Percentiles rank a stretch among this genome's conserved stretches.
Evolutionary conservation across 2,797 vertebrate genomes (phyloP).

Genomic region (Echeneis naucrates): DNA sequence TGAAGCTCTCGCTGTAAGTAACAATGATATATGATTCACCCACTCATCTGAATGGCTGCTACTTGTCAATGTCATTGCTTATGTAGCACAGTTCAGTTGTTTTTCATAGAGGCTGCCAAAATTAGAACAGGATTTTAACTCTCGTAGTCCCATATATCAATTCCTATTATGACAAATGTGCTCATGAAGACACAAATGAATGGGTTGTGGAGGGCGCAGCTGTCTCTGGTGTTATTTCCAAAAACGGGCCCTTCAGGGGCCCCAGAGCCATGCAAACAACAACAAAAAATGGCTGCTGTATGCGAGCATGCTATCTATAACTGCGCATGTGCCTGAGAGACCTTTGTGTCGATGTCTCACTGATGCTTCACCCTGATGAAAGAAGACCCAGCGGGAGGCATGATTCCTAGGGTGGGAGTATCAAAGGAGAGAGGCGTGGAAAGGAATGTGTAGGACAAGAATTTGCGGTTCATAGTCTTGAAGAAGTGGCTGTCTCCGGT

Average conservation of each 20-base stretch:
- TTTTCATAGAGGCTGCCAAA: conserved; percentile 42
- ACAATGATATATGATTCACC: conserved; percentile 67
- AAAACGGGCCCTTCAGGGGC: conserved; percentile 38
- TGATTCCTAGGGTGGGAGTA: conserved; percentile 23
- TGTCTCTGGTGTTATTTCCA: conserved; percentile 49
- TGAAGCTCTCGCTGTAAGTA: conserved; percentile 58
- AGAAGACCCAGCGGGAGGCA: conserved; percentile 68
- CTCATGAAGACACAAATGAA: conserved; percentile 40
- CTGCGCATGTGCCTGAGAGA: conserved; percentile 57
- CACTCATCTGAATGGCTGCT: conserved; percentile 64
- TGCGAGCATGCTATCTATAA: conserved; percentile 39
- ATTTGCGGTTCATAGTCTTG: conserved; percentile 57
- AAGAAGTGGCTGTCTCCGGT: conserved; percentile 48
- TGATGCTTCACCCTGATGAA: conserved; percentile 69
- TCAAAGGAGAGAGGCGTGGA: conserved; percentile 47
- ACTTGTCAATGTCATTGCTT: conserved; percentile 70
- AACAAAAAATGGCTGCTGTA: conserved; percentile 48
- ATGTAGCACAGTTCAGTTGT: conserved; percentile 57
- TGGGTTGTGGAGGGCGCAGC: conserved; percentile 42
- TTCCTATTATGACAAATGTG: conserved; percentile 50
- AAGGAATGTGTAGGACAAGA: conserved; percentile 15
- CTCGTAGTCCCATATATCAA: conserved; percentile 12
- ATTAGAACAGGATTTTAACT: conserved; percentile 45
- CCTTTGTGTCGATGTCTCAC: conserved; percentile 71
- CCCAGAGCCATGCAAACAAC: conserved; percentile 28